phyloP scores from a whole-genome alignment of 1,140 invertebrate species.

The Stratiolaelaps scimitus region DNA sequence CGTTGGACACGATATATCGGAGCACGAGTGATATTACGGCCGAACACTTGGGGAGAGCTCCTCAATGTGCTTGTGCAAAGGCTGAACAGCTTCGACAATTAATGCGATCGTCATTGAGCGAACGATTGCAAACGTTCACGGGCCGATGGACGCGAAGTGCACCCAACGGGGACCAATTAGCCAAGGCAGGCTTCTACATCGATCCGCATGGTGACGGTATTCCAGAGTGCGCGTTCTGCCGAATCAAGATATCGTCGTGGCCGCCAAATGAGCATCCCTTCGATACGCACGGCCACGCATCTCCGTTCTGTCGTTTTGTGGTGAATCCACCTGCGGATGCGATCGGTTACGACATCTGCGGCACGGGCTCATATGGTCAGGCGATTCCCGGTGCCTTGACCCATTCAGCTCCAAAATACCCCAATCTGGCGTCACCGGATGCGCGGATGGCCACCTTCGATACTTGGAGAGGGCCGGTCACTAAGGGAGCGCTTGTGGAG shows the following conservation, averaged over 20 bases:
- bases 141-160: not conserved
- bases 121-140: conserved; percentile 1
- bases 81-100: not conserved
- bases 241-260: not conserved
- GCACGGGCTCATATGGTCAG: not conserved
- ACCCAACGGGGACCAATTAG: not conserved
- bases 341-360: not conserved
- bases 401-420: conserved; percentile 9
- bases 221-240: conserved; percentile 6
- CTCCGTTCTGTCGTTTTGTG: not conserved
- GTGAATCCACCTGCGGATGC: not conserved
- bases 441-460: conserved; percentile 6
- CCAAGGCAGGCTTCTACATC: conserved; percentile 8
- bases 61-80: not conserved
- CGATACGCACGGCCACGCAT: not conserved
- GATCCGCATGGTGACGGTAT: not conserved
- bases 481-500: not conserved
- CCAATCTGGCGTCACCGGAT: not conserved
- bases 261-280: not conserved
- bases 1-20: no score
- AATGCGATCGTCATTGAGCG: not conserved
- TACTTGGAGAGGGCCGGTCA: not conserved
- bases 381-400: not conserved
- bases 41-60: not conserved
- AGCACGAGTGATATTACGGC: not conserved